phyloP scores from a whole-genome alignment of 2,113 vertebrate species.

The Leptocoma aspasia region DNA sequence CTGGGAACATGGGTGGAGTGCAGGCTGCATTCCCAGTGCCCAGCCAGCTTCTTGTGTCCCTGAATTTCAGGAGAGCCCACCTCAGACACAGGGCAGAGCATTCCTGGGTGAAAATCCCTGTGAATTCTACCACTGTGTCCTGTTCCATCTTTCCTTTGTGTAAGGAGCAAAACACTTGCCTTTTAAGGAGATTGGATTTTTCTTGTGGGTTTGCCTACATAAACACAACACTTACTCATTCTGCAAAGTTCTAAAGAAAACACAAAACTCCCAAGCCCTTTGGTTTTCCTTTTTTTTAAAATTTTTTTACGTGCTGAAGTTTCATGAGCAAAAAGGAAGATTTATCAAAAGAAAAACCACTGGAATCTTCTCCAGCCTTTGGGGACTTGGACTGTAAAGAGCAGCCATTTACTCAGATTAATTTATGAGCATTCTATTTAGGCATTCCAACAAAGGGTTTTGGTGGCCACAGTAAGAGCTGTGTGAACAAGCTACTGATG shows the following conservation, averaged over 20 bases:
- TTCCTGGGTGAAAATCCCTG: neutral
- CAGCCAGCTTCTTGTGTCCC: neutral
- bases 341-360: neutral
- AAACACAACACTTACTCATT: constrained; percentile 51
- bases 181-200: constrained; percentile 42
- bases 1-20: neutral
- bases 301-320: neutral
- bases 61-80: neutral
- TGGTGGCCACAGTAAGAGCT: neutral
- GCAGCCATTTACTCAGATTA: neutral
- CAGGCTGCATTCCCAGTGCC: neutral
- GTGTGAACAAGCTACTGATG: neutral
- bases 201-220: constrained; percentile 36
- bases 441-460: neutral
- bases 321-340: neutral
- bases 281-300: neutral
- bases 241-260: constrained; percentile 22
- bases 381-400: neutral
- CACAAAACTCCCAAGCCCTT: neutral
- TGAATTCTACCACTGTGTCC: neutral
- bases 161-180: constrained; percentile 6
- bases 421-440: neutral
- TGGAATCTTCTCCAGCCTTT: neutral
- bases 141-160: neutral
- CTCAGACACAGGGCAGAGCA: neutral